Evolutionary conservation across 2,797 vertebrate species (phyloP).

Genomic region (Brotula barbata): DNA sequence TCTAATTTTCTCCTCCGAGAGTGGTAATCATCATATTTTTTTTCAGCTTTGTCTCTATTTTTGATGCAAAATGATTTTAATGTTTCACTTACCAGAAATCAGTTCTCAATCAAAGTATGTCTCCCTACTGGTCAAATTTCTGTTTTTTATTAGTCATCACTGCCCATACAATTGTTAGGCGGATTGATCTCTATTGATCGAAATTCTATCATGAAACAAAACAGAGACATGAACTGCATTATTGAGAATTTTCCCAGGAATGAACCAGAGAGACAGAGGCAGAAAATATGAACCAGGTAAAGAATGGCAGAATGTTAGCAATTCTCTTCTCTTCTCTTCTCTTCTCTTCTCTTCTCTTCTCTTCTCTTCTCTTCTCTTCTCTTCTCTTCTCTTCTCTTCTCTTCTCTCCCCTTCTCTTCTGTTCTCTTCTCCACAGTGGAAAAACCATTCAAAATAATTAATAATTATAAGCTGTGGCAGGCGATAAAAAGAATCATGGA

Average conservation of each 20-base stretch:
- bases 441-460: slow-evolving; percentile 54
- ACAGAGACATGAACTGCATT: too few species aligned
- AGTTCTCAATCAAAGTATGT: not conserved
- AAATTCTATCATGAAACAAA: too few species aligned
- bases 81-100: not conserved
- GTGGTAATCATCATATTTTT: not conserved
- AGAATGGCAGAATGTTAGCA: too few species aligned
- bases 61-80: not conserved
- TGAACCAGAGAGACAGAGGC: too few species aligned
- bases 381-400: not conserved
- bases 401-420: not conserved
- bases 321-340: not conserved
- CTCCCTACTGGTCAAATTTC: too few species aligned
- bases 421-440: slow-evolving; percentile 13
- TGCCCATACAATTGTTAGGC: too few species aligned
- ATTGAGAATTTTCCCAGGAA: too few species aligned
- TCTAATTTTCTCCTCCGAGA: not conserved
- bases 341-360: not conserved
- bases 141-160: too few species aligned
- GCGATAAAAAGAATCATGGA: slow-evolving; percentile 22
- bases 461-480: slow-evolving; percentile 48
- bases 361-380: not conserved
- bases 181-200: too few species aligned
- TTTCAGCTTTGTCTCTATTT: not conserved
- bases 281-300: too few species aligned